phyloP scores from a whole-genome alignment of 2,113 vertebrate genomes.

The Mus spicilegus region DNA sequence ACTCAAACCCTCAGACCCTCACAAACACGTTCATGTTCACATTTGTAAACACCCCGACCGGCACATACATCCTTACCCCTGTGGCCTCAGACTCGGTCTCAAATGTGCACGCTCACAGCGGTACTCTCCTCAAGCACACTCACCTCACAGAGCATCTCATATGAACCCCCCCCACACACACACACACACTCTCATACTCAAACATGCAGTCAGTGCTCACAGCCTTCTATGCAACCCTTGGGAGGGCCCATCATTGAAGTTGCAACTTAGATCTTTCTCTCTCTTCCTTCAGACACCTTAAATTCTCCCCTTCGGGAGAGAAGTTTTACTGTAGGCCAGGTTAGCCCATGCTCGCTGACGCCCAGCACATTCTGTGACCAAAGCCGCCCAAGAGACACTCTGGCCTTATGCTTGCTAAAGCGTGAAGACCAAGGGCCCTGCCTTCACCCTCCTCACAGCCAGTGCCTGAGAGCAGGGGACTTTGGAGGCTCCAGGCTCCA shows the following conservation, averaged over 20 bases:
- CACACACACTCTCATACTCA: neutral
- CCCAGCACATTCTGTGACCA: neutral
- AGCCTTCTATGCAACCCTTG: neutral
- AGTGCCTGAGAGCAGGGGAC: neutral
- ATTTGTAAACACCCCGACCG: fast-evolving
- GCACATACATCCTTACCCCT: neutral
- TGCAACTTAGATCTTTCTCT: neutral
- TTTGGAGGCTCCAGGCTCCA: conserved; percentile 70
- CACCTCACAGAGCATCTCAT: neutral
- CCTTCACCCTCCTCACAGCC: conserved; percentile 46
- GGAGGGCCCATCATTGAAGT: fast-evolving
- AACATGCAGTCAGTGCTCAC: fast-evolving
- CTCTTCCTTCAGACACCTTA: neutral
- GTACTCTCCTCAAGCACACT: no score
- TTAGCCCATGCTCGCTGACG: fast-evolving
- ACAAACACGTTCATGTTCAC: neutral
- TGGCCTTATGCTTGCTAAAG: conserved; percentile 55
- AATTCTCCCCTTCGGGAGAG: fast-evolving
- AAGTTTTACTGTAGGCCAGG: neutral
- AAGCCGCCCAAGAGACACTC: neutral
- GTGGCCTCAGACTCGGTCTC: neutral
- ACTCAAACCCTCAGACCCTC: neutral
- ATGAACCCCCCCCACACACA: neutral
- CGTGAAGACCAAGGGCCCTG: conserved; percentile 68
- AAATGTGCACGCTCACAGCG: neutral